Percentiles rank a stretch among this genome's conserved stretches.
Conservation (phyloP, 1,140 invertebrate species). For the Drusus annulatus region DNA sequence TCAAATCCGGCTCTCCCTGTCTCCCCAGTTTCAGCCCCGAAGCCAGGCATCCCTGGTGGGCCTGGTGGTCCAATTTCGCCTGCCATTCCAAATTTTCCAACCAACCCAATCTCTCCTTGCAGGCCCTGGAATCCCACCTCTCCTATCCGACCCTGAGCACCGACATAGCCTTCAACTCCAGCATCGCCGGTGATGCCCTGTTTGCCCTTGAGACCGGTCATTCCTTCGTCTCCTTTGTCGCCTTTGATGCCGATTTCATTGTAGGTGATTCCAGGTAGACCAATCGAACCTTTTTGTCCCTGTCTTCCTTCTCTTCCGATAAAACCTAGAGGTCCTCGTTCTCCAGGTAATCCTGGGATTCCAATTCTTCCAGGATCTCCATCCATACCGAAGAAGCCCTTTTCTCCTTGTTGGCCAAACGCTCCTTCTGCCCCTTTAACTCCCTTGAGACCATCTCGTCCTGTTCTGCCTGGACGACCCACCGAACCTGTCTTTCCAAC, state of each 20-base stretch:
- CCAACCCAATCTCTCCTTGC: conserved; percentile 66
- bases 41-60: conserved; percentile 72
- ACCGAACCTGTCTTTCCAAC: conserved; percentile 64
- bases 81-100: conserved; percentile 64
- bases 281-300: conserved; percentile 76
- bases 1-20: conserved; percentile 72
- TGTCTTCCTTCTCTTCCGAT: conserved; percentile 66
- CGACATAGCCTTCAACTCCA: conserved; percentile 66
- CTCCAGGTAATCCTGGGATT: conserved; percentile 67
- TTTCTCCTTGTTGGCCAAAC: conserved; percentile 66
- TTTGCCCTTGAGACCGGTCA: conserved; percentile 66
- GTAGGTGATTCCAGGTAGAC: conserved; percentile 74
- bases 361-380: conserved; percentile 76
- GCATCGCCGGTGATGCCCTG: conserved; percentile 61
- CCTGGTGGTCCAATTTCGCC: conserved; percentile 77
- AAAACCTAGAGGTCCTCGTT: conserved; percentile 64
- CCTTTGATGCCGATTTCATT: conserved; percentile 74
- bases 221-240: conserved; percentile 57
- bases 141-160: conserved; percentile 71
- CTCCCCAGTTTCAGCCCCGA: conserved; percentile 71
- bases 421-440: conserved; percentile 65
- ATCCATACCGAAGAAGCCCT: conserved; percentile 74
- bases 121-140: conserved; percentile 70
- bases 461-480: conserved; percentile 66
- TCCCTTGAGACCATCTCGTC: conserved; percentile 67